Conservation (phyloP, 2,888 invertebrate species). For the Aplocera efformata region DNA sequence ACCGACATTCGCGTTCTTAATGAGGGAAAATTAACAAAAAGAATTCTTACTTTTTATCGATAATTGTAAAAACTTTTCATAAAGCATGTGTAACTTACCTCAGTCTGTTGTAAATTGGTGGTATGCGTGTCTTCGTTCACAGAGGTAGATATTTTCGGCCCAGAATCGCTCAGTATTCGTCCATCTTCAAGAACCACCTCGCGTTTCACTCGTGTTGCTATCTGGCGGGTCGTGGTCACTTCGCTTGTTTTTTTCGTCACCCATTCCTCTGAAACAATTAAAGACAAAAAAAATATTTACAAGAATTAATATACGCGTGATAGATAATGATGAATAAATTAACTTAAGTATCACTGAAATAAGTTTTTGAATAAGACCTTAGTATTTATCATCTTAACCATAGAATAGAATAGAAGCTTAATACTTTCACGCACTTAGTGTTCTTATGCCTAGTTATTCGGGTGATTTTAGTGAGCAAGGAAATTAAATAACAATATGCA, state of each 20-base stretch:
- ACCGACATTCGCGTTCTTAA: too few species aligned
- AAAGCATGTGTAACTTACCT: constrained; percentile 67
- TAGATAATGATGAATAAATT: too few species aligned
- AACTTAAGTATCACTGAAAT: too few species aligned
- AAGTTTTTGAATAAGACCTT: too few species aligned
- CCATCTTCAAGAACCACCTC: constrained; percentile 95
- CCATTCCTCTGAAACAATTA: constrained; percentile 88
- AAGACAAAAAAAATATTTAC: not conserved
- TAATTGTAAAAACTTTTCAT: not conserved
- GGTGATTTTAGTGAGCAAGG: too few species aligned
- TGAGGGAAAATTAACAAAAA: too few species aligned
- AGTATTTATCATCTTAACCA: too few species aligned
- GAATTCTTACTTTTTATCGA: too few species aligned
- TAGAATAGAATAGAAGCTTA: too few species aligned
- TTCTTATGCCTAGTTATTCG: too few species aligned
- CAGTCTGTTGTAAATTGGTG: constrained; percentile 93
- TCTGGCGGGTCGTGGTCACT: constrained; percentile 93
- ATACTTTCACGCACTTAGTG: too few species aligned
- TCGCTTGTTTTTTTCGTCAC: constrained; percentile 94
- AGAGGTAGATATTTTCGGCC: constrained; percentile 93
- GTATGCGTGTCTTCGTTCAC: constrained; percentile 95
- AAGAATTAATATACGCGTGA: not conserved
- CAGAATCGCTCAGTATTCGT: constrained; percentile 92
- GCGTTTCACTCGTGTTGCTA: constrained; percentile 93
- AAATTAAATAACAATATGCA: too few species aligned